These are phyloP conservation scores for Pseudanteris insignis DNA, from an alignment of 2,888 invertebrate species.

Conservation along the genomic window DNA sequence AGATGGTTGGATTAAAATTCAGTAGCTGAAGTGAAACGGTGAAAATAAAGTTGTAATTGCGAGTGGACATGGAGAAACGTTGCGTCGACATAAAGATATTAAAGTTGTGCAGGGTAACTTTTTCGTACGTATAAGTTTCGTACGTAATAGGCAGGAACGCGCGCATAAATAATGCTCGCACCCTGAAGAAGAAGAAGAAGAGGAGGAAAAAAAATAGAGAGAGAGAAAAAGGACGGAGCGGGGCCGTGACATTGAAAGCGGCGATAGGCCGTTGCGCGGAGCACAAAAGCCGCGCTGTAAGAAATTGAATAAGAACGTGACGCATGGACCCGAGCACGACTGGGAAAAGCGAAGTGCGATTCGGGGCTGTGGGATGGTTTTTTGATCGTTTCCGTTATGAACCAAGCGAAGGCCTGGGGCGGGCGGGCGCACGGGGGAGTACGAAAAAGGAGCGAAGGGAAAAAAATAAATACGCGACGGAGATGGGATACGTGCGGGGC, in stretches of 20 bases:
- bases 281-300: constrained; percentile 4
- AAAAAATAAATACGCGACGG: constrained; percentile 28
- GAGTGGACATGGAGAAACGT: too few relatives aligned
- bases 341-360: constrained; percentile 26
- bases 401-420: constrained; percentile 17
- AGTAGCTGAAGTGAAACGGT: too few relatives aligned
- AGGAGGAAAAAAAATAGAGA: background rate
- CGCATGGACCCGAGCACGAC: constrained; percentile 17
- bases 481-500: constrained; percentile 44
- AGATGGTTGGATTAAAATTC: too few relatives aligned
- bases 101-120: too few relatives aligned
- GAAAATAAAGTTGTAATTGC: too few relatives aligned
- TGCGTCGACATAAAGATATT: too few relatives aligned
- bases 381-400: constrained; percentile 38
- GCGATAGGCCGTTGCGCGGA: constrained; percentile 1
- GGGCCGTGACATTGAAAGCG: background rate
- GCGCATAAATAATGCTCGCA: too few relatives aligned
- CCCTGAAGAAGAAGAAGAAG: background rate
- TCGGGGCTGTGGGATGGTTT: constrained; percentile 17
- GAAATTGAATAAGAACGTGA: constrained; percentile 21
- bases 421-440: constrained; percentile 11
- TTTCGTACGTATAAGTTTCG: too few relatives aligned
- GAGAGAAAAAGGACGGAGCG: background rate
- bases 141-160: too few relatives aligned
- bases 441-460: constrained; percentile 4